Evolutionary conservation across 2,113 vertebrate genomes (phyloP).

Genomic region (Hippoglossus stenolepis): DNA sequence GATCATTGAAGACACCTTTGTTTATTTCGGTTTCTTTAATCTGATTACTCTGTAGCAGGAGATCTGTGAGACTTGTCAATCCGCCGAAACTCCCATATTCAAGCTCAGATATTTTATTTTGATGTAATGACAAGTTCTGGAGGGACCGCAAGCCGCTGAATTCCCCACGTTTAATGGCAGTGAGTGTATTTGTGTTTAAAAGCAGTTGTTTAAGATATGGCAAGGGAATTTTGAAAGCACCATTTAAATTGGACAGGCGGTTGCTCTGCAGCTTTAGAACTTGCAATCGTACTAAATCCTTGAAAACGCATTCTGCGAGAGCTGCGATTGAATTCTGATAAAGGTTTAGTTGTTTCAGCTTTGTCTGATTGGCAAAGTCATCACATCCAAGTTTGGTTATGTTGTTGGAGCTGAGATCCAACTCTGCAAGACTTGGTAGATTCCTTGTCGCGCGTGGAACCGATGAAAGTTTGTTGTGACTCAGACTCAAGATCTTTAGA

Average conservation of each 20-base stretch:
- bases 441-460: slow-evolving; percentile 57
- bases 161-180: accelerated
- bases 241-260: slow-evolving; percentile 45
- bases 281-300: slow-evolving; percentile 61
- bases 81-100: slow-evolving; percentile 60
- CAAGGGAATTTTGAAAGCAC: slow-evolving; percentile 64
- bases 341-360: slow-evolving; percentile 66
- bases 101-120: slow-evolving; percentile 68
- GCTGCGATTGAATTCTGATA: slow-evolving; percentile 62
- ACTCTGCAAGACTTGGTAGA: slow-evolving; percentile 50
- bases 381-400: slow-evolving; percentile 61
- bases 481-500: slow-evolving; percentile 60
- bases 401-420: slow-evolving; percentile 77
- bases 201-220: slow-evolving; percentile 61
- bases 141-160: slow-evolving; percentile 67
- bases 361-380: slow-evolving; percentile 70
- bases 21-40: slow-evolving; percentile 13
- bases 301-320: slow-evolving; percentile 68
- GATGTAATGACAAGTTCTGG: slow-evolving; percentile 55
- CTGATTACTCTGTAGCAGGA: slow-evolving; percentile 64
- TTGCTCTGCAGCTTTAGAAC: slow-evolving; percentile 70
- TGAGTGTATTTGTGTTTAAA: slow-evolving; percentile 73
- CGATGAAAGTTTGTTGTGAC: slow-evolving; percentile 50
- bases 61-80: slow-evolving; percentile 50
- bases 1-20: slow-evolving; percentile 41